phyloP scores from a whole-genome alignment of 2,113 vertebrate genomes.

The Cyphomyrus plagiostoma region DNA sequence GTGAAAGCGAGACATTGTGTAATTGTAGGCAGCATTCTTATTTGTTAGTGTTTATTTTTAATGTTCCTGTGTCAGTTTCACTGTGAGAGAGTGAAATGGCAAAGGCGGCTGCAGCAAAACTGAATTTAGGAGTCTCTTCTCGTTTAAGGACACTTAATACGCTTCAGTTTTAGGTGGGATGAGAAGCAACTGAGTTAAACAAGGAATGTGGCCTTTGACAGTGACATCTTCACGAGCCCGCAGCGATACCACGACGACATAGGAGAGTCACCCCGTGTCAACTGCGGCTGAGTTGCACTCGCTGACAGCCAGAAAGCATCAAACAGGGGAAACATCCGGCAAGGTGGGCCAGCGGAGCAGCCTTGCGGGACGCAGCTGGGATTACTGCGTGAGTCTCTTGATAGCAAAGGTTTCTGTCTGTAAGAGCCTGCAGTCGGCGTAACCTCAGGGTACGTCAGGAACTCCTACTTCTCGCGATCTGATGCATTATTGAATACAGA shows the following conservation, averaged over 20 bases:
- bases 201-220: background rate
- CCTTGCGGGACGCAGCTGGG: background rate
- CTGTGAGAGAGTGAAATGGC: background rate
- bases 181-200: background rate
- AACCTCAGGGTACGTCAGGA: conserved; percentile 1
- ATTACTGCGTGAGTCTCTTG: background rate
- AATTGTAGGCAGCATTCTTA: background rate
- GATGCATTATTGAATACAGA: conserved; percentile 13
- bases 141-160: background rate
- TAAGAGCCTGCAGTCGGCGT: background rate
- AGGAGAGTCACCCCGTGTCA: background rate
- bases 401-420: background rate
- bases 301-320: background rate
- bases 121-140: background rate
- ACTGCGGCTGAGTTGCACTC: background rate
- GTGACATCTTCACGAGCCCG: background rate
- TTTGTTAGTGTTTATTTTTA: background rate
- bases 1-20: background rate
- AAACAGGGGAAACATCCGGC: background rate
- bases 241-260: background rate
- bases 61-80: background rate
- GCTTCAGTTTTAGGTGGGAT: background rate
- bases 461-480: background rate
- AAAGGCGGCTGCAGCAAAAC: background rate
- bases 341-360: background rate